Evolutionary conservation across 2,888 invertebrate species (phyloP), one percentile per base, ranked within the genome.

Genomic region (Cheiracanthium punctorium): DNA sequence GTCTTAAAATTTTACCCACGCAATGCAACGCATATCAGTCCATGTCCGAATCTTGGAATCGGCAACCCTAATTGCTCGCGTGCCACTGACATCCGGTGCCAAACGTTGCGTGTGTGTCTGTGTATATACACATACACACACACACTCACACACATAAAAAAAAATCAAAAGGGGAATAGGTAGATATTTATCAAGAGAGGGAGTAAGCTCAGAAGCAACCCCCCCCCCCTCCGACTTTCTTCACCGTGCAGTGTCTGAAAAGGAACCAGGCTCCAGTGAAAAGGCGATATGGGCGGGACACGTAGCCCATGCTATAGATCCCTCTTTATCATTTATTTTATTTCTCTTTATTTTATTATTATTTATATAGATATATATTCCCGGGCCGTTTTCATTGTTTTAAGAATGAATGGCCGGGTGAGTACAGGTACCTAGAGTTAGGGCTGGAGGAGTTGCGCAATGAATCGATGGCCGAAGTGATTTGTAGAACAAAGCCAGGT

Each of bases 11-110:
- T n/a, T n/a, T n/a, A n/a, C n/a, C n/a, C n/a, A n/a, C n/a, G n/a
- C n/a, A n/a, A n/a, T n/a, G n/a, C n/a, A n/a, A n/a, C n/a, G n/a
- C n/a, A 37, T 8, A 37, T 37, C 37, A n/a, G 12, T 12, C 37
- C 12, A 17, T 48, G 58, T 58, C 20, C 20, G 24, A 58, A 17
- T n/a, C 72, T 85, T 79, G 65, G 79, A 85, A 85, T 84, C 48
- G 72, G 82, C 72, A 77, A 77, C 82, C 74, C 84, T 85, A 85
- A 85, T 85, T 85, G 79, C 74, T 85, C 84, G 84, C 84, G 84
- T 85, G 84, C 74, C 84, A 52, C 30, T 37, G 67, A 79, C 77
- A 85, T 85, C 84, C 84, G 84, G 84, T 74, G 79, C 24, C n/a
- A 73, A 79, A 41, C 32, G 52, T 85, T 80, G 84, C 84, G 84